Evolutionary conservation across 2,888 invertebrate species (phyloP).

Genomic region (Lumbricus terrestris): DNA sequence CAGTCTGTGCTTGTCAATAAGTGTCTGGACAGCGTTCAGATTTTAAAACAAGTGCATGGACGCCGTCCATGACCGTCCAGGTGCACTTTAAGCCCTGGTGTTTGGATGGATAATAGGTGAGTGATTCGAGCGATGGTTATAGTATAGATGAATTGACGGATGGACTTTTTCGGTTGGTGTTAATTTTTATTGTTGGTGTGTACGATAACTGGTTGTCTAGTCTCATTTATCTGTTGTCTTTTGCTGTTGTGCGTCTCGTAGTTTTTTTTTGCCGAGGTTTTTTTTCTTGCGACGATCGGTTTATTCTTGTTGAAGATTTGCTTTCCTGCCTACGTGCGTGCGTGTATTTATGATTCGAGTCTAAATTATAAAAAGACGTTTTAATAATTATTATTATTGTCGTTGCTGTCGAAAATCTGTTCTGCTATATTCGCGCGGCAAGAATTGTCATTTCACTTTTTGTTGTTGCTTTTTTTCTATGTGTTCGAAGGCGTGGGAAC

Average conservation of each 20-base stretch:
- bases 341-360: neutral
- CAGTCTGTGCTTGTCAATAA: no score
- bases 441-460: neutral
- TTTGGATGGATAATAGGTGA: no score
- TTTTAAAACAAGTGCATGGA: no score
- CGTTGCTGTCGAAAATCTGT: neutral
- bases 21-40: no score
- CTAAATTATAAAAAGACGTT: conserved; percentile 3
- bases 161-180: no score
- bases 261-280: neutral
- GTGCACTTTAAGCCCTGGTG: no score
- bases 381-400: no score
- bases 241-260: neutral
- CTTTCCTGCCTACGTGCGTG: neutral
- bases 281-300: neutral
- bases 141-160: no score
- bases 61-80: no score
- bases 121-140: no score
- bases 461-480: neutral
- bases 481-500: neutral
- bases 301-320: neutral
- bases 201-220: neutral
- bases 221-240: neutral
- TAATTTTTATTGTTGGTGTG: neutral
- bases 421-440: neutral